Evolutionary conservation across 2,888 invertebrate species (phyloP).

Genomic region (Sialis fuliginosa): DNA sequence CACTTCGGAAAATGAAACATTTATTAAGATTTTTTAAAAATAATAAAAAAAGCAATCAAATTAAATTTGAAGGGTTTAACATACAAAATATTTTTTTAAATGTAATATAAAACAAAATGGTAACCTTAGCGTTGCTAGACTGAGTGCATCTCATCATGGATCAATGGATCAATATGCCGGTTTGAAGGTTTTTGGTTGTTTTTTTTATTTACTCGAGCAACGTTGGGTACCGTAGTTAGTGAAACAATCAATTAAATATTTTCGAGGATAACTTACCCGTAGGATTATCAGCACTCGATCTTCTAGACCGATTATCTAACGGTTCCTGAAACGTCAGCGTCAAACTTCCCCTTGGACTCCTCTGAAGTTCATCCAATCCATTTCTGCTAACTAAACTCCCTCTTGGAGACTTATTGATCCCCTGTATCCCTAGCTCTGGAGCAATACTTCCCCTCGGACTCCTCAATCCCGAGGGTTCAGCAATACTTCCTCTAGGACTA

Average conservation of each 20-base stretch:
- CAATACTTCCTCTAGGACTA: constrained; percentile 39
- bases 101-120: too few relatives aligned
- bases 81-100: neutral
- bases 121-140: too few relatives aligned
- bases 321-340: constrained; percentile 45
- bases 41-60: too few relatives aligned
- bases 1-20: too few relatives aligned
- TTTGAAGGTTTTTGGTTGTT: too few relatives aligned
- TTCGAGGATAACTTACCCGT: constrained; percentile 23
- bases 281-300: constrained; percentile 39
- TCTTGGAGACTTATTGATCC: constrained; percentile 34
- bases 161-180: too few relatives aligned
- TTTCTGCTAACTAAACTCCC: constrained; percentile 37
- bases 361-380: constrained; percentile 20
- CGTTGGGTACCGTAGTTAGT: too few relatives aligned
- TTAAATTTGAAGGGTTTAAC: neutral
- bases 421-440: constrained; percentile 25
- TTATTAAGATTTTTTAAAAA: too few relatives aligned
- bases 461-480: constrained; percentile 16
- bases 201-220: too few relatives aligned
- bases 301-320: constrained; percentile 31
- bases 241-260: neutral
- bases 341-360: constrained; percentile 39
- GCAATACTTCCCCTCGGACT: constrained; percentile 41
- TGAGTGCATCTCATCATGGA: too few relatives aligned